These are phyloP conservation scores for Cosmorhoe ocellata DNA, from an alignment of 2,888 invertebrate species.

Conservation along the genomic window DNA sequence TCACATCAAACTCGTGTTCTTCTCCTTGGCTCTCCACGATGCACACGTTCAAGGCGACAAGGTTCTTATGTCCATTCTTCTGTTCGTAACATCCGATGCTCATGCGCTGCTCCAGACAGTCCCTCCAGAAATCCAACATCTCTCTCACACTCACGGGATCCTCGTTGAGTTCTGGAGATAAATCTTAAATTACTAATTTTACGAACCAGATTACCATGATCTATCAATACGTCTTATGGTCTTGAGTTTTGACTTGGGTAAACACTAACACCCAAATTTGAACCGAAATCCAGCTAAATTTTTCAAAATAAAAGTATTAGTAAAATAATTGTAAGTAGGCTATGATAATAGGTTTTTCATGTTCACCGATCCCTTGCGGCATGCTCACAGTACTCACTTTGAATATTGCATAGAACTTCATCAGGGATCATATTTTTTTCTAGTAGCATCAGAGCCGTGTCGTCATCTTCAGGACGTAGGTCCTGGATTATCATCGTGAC, in stretches of 20 bases:
- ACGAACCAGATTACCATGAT: too few relatives aligned
- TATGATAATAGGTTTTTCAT: too few relatives aligned
- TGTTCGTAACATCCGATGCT: conserved; percentile 59
- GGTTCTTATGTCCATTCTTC: conserved; percentile 44
- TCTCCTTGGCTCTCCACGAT: conserved; percentile 40
- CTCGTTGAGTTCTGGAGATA: conserved; percentile 42
- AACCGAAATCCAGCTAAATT: too few relatives aligned
- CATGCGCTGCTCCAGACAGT: conserved; percentile 46
- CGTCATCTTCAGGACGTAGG: conserved; percentile 59
- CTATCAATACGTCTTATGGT: too few relatives aligned
- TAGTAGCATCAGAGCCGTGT: conserved; percentile 49
- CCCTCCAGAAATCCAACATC: conserved; percentile 50
- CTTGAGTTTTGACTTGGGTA: too few relatives aligned
- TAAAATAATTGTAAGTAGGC: too few relatives aligned
- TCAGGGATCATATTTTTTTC: conserved; percentile 50
- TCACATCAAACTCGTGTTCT: conserved; percentile 36
- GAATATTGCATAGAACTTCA: conserved; percentile 49
- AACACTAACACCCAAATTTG: too few relatives aligned
- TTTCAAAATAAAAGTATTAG: too few relatives aligned
- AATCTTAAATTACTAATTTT: too few relatives aligned
- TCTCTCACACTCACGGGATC: conserved; percentile 49
- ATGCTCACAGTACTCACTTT: conserved; percentile 42
- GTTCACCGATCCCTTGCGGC: too few relatives aligned
- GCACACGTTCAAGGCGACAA: conserved; percentile 61
- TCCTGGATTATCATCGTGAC: conserved; percentile 59